A percentile compares a stretch with the other conserved stretches of the same genome.
phyloP scores from a whole-genome alignment of 2,113 vertebrate genomes.

The Crotalus tigris region DNA sequence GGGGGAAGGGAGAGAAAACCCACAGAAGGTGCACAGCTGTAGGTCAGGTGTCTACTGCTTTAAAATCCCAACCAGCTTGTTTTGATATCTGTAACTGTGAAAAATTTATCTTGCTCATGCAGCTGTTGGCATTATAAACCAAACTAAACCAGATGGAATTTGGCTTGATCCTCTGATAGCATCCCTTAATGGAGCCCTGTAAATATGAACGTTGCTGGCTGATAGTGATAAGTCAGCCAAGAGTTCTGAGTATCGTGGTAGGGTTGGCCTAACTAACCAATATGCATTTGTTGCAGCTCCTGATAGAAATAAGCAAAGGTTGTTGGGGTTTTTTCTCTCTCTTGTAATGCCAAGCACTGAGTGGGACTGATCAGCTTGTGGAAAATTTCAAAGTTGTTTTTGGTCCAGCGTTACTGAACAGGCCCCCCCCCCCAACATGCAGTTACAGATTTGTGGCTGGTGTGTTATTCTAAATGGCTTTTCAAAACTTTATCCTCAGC shows the following conservation, averaged over 20 bases:
- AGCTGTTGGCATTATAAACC: neutral
- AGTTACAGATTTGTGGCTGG: neutral
- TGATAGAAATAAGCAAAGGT: neutral
- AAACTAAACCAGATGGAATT: neutral
- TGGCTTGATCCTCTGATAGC: neutral
- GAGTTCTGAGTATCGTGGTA: neutral
- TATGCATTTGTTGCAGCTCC: neutral
- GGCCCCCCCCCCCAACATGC: neutral
- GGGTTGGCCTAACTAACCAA: neutral
- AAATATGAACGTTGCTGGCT: neutral
- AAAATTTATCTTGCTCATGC: accelerated
- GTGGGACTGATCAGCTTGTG: neutral
- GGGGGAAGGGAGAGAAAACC: neutral
- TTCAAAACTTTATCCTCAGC: neutral
- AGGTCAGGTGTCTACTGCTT: neutral
- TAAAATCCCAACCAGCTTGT: slow-evolving; percentile 7
- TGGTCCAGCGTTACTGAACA: neutral
- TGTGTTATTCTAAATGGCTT: neutral
- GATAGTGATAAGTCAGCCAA: neutral
- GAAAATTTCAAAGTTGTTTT: neutral
- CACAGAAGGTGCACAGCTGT: neutral
- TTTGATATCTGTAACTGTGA: neutral
- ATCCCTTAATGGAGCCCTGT: neutral
- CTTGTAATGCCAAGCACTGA: neutral
- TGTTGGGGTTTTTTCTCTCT: neutral